Conservation (phyloP, 2,888 invertebrate species). For the Phania funesta region DNA sequence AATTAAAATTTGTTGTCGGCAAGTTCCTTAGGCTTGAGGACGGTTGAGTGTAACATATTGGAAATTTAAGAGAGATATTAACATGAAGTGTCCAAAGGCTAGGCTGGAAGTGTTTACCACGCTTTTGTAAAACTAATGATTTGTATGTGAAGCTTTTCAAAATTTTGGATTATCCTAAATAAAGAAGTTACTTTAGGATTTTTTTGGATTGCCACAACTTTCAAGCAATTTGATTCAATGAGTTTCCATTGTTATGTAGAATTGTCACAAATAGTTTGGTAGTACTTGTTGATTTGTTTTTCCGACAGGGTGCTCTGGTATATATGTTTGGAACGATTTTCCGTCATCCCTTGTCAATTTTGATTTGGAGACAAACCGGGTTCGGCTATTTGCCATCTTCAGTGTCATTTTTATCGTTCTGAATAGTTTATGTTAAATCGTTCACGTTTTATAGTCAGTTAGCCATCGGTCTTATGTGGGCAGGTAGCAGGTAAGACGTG, state of each 20-base stretch:
- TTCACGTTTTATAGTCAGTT: no score
- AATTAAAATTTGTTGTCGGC: not conserved
- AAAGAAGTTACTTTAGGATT: not conserved
- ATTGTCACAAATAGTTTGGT: not conserved
- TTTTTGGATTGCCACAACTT: not conserved
- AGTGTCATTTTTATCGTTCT: no score
- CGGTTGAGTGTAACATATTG: not conserved
- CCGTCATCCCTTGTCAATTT: not conserved
- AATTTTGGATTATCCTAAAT: not conserved
- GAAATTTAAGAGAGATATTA: not conserved
- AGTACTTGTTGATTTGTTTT: no score
- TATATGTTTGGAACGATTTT: not conserved
- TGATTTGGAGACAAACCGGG: no score
- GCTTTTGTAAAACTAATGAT: no score
- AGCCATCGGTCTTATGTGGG: no score
- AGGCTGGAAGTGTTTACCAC: not conserved
- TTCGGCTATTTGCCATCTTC: no score
- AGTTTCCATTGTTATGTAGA: not conserved
- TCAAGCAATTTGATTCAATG: not conserved
- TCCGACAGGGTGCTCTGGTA: no score
- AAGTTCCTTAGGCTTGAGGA: not conserved
- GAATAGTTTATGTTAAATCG: no score
- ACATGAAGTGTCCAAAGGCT: not conserved
- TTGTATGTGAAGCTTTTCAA: no score
- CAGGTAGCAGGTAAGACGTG: no score